Conservation (phyloP, 2,888 invertebrate species). For the Plebejus melissa region DNA sequence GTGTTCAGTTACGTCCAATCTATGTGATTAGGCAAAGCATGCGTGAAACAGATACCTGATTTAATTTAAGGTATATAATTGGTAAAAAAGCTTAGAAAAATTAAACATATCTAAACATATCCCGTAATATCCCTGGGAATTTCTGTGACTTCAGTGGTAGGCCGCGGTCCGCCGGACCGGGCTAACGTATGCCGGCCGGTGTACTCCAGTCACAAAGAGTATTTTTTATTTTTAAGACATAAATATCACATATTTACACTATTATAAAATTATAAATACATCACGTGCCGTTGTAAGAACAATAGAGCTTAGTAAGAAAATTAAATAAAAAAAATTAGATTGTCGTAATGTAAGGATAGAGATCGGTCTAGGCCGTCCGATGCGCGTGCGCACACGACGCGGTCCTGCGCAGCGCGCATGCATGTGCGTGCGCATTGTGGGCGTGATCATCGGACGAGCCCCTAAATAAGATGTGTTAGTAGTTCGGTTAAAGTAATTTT, state of each 20-base stretch:
- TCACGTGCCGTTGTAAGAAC: constrained; percentile 70
- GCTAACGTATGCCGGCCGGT: constrained; percentile 36
- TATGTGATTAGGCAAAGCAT: constrained; percentile 72
- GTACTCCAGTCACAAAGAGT: constrained; percentile 52
- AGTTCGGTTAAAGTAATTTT: constrained; percentile 76
- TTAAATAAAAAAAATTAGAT: constrained; percentile 65
- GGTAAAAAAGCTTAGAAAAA: constrained; percentile 29
- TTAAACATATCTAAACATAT: constrained; percentile 26
- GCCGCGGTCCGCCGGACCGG: background rate
- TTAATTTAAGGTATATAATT: constrained; percentile 42
- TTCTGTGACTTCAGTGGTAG: constrained; percentile 26
- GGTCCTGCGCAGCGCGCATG: background rate
- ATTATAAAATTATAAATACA: constrained; percentile 73
- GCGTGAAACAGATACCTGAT: constrained; percentile 69
- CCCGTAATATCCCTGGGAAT: constrained; percentile 19
- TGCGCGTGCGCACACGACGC: constrained; percentile 2
- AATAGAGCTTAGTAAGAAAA: constrained; percentile 78
- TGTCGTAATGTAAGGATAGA: constrained; percentile 71
- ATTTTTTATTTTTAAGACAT: constrained; percentile 54
- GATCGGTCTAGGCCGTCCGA: constrained; percentile 50
- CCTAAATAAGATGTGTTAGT: constrained; percentile 67
- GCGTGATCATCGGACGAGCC: constrained; percentile 41
- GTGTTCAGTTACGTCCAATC: constrained; percentile 75
- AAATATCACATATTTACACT: constrained; percentile 75
- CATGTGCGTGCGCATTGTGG: background rate